Evolutionary conservation across 2,888 invertebrate genomes (phyloP), one percentile per base, ranked within the genome.

Genomic region (Amphipoea oculea): DNA sequence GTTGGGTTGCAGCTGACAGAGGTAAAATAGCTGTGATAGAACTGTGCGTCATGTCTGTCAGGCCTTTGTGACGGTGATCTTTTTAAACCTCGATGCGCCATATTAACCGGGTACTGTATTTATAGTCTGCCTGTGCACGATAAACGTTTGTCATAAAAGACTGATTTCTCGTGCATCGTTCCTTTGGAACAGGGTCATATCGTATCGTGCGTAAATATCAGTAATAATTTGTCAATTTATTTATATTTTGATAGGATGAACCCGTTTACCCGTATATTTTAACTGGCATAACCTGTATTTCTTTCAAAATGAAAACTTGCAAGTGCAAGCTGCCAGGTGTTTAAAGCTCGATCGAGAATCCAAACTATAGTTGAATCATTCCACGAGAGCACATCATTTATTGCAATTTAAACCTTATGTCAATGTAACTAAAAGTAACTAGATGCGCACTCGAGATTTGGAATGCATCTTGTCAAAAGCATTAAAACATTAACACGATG

Each of bases 81-180:
- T 54, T 45, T 6, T 36, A 42, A 36, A 23, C 20, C n/a, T 65
- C n/a, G 12, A 40, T 65, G 54, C 42, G 40, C 14, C 17, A 29
- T 79, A 51, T n/a, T 42, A 23, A 40, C 23, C 14, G 14, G n/a
- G 62, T 72, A 65, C 40, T 63, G 20, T 54, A 40, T 57, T 63
- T 78, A 1, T 60, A 68, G 74, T 67, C 54, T 67, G 72, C n/a
- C 23, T 60, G 48, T 70, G 84, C 84, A 84, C 84, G 82, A 69
- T n/a, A 60, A 65, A 76, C 65, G 72, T 76, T 73, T 80, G 90
- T 93, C 89, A 75, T 84, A 74, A 84, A 92, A 92, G 91, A 92
- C 92, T 93, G 92, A 91, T 81, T 84, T 85, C 87, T 83, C 73
- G 77, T 82, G 81, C 81, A 79, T 89, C 67, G 66, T 89, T 87